phyloP scores from a whole-genome alignment of 2,888 invertebrate species.

The Orthosia gracilis region DNA sequence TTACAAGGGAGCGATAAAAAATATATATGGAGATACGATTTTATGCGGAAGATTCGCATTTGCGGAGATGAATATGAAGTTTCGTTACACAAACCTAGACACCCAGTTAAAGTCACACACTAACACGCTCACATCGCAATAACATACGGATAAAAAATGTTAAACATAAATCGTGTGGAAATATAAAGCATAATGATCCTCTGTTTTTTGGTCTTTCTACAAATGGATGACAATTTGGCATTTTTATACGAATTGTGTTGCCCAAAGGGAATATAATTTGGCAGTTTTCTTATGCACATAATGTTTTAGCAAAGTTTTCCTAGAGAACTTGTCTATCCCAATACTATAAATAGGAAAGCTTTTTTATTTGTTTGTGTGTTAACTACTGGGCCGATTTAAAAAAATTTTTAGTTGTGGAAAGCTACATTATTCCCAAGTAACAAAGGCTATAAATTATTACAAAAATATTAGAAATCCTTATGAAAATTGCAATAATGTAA shows the following conservation, averaged over 20 bases:
- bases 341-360: too few species aligned
- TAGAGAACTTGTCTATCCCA: not conserved
- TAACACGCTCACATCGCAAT: conserved; percentile 10
- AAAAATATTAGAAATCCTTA: too few species aligned
- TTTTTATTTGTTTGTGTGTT: too few species aligned
- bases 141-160: conserved; percentile 36
- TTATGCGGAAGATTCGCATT: not conserved
- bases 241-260: conserved; percentile 9
- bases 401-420: too few species aligned
- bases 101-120: not conserved
- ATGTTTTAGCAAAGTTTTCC: not conserved
- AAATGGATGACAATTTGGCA: conserved; percentile 30
- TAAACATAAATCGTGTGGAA: conserved; percentile 32
- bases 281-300: not conserved
- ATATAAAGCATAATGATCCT: conserved; percentile 10
- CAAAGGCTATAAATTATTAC: too few species aligned
- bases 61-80: not conserved
- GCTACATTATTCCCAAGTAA: too few species aligned
- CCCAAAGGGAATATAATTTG: not conserved
- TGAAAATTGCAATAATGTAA: too few species aligned
- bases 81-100: not conserved
- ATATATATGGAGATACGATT: not conserved
- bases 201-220: conserved; percentile 37
- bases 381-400: too few species aligned
- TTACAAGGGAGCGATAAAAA: not conserved